A percentile compares a stretch with the other conserved stretches of the same genome.
Evolutionary conservation across 1,140 invertebrate genomes (phyloP).

Genomic region (Panagrolaimus sp.): DNA sequence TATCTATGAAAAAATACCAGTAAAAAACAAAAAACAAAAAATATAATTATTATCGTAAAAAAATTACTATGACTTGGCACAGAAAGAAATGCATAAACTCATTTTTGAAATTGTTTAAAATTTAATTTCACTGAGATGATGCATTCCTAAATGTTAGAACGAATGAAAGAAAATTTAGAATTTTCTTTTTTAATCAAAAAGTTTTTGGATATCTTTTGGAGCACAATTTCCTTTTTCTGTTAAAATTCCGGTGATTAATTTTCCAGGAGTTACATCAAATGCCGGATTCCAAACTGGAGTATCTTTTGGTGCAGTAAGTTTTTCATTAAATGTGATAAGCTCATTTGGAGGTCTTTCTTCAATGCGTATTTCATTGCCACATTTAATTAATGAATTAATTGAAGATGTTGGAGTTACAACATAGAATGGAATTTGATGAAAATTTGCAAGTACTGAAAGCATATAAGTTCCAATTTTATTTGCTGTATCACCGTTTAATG

Average conservation of each 20-base stretch:
- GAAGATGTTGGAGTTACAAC: conserved; percentile 86
- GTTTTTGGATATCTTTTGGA: conserved; percentile 30
- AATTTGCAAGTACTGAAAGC: conserved; percentile 82
- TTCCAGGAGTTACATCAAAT: conserved; percentile 91
- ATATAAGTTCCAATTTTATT: conserved; percentile 99
- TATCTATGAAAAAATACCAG: too few relatives aligned
- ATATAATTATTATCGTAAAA: too few relatives aligned
- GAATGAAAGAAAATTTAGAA: too few relatives aligned
- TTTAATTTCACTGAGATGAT: too few relatives aligned
- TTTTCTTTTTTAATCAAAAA: conserved; percentile 7
- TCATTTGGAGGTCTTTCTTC: conserved; percentile 84
- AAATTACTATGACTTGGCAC: too few relatives aligned
- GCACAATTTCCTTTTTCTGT: conserved; percentile 74
- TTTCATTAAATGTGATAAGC: conserved; percentile 76
- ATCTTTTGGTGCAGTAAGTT: conserved; percentile 64
- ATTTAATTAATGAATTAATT: conserved; percentile 75
- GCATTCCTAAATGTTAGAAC: too few relatives aligned
- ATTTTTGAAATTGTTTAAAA: too few relatives aligned
- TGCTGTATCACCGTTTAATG: conserved; percentile 91
- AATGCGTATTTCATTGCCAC: conserved; percentile 80
- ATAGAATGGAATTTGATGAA: conserved; percentile 88
- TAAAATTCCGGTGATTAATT: conserved; percentile 82
- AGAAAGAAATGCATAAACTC: too few relatives aligned
- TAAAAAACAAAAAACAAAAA: too few relatives aligned
- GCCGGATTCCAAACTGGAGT: conserved; percentile 95